Evolutionary conservation across 2,113 vertebrate genomes (phyloP).

Genomic region (Pseudonaja textilis): DNA sequence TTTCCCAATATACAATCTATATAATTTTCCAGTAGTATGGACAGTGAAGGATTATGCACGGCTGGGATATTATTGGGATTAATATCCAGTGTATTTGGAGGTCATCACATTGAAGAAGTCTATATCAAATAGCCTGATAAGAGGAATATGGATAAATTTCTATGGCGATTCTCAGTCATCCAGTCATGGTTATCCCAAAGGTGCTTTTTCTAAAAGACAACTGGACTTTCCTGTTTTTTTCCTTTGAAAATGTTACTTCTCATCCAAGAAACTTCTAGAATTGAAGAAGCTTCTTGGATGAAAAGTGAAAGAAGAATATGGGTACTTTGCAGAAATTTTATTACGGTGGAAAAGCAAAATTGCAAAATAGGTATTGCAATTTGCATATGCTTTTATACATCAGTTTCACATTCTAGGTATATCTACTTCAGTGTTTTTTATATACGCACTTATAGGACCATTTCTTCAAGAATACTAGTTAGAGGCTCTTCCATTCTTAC

Average conservation of each 20-base stretch:
- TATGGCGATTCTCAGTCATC: background rate
- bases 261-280: background rate
- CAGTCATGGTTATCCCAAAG: background rate
- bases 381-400: background rate
- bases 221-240: background rate
- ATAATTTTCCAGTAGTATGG: background rate
- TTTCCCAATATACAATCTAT: background rate
- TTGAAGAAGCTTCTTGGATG: background rate
- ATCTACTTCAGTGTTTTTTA: background rate
- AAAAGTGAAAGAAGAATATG: background rate
- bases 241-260: background rate
- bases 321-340: background rate
- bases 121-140: background rate
- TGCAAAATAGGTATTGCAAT: background rate
- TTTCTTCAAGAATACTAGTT: background rate
- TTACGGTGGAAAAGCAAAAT: background rate
- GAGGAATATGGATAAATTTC: background rate
- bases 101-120: background rate
- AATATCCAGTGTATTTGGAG: background rate
- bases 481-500: background rate
- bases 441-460: background rate
- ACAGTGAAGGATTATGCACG: background rate
- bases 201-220: background rate
- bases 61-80: background rate
- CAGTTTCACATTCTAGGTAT: background rate